Conservation (phyloP, 2,113 vertebrate species). For the Pelvicachromis taeniatus region DNA sequence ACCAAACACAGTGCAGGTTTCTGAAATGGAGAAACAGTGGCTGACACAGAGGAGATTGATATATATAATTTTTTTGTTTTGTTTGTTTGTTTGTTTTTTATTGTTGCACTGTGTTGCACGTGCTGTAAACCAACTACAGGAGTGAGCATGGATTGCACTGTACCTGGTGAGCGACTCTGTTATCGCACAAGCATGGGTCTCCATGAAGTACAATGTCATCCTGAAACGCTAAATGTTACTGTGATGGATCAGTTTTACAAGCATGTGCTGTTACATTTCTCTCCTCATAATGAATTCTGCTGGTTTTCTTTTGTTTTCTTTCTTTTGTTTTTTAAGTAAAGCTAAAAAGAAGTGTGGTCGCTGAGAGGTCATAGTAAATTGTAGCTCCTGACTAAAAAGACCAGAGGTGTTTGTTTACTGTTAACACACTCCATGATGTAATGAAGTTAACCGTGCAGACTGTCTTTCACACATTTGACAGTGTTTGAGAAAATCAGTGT, state of each 20-base stretch:
- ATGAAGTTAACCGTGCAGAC: background rate
- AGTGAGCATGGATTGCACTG: constrained; percentile 11
- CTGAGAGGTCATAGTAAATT: constrained; percentile 13
- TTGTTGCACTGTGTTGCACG: constrained; percentile 47
- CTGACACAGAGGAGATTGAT: background rate
- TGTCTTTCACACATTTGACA: constrained; percentile 3
- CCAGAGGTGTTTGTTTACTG: background rate
- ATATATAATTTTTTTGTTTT: background rate
- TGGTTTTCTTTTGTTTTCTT: constrained; percentile 21
- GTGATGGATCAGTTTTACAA: constrained; percentile 30
- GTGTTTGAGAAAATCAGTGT: constrained; percentile 46
- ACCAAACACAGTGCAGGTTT: constrained; percentile 17
- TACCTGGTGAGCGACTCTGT: background rate
- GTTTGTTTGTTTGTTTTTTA: background rate
- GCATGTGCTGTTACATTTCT: constrained; percentile 56
- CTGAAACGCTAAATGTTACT: constrained; percentile 30
- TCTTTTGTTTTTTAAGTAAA: background rate
- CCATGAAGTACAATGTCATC: background rate
- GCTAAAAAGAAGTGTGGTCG: background rate
- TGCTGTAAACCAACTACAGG: constrained; percentile 32
- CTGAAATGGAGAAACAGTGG: background rate
- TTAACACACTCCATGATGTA: constrained; percentile 21
- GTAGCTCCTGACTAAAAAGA: constrained; percentile 28
- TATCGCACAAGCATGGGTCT: background rate
- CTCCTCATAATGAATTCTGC: constrained; percentile 15